Conservation (phyloP, 2,888 invertebrate species). For the Acronicta alni region DNA sequence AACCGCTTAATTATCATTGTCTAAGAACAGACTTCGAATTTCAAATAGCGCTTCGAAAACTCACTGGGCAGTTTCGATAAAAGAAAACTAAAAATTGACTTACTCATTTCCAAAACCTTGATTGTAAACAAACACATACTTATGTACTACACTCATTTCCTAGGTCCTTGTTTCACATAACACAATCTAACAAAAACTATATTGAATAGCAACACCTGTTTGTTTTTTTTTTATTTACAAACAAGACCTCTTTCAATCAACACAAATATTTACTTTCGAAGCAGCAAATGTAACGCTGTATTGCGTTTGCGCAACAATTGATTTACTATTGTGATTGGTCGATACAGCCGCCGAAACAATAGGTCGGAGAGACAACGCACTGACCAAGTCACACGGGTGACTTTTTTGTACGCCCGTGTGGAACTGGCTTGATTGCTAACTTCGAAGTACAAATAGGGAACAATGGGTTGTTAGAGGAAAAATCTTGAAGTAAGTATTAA, state of each 20-base stretch:
- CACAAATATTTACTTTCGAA: constrained; percentile 2
- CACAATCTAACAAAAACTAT: neutral
- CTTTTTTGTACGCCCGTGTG: constrained; percentile 26
- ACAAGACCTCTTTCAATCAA: neutral
- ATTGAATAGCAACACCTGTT: neutral
- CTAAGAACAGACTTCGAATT: too few species aligned
- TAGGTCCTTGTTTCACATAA: neutral
- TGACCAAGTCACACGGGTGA: constrained; percentile 41
- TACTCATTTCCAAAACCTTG: constrained; percentile 43
- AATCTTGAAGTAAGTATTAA: constrained; percentile 17
- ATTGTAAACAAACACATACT: constrained; percentile 36
- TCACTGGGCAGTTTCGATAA: too few species aligned
- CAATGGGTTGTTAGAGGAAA: constrained; percentile 36
- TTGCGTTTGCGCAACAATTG: constrained; percentile 44
- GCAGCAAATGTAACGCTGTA: constrained; percentile 26
- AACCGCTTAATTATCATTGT: too few species aligned
- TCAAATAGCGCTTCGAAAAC: too few species aligned
- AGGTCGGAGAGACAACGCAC: constrained; percentile 27
- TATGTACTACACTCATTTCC: constrained; percentile 36
- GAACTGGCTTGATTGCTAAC: constrained; percentile 16
- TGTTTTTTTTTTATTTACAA: neutral
- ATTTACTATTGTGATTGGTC: constrained; percentile 47
- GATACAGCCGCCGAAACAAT: constrained; percentile 49
- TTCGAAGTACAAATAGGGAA: constrained; percentile 31
- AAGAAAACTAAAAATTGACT: constrained; percentile 11